Base-by-base conservation (phyloP, 2,797 vertebrate genomes). In the Sparidentex hasta region DNA sequence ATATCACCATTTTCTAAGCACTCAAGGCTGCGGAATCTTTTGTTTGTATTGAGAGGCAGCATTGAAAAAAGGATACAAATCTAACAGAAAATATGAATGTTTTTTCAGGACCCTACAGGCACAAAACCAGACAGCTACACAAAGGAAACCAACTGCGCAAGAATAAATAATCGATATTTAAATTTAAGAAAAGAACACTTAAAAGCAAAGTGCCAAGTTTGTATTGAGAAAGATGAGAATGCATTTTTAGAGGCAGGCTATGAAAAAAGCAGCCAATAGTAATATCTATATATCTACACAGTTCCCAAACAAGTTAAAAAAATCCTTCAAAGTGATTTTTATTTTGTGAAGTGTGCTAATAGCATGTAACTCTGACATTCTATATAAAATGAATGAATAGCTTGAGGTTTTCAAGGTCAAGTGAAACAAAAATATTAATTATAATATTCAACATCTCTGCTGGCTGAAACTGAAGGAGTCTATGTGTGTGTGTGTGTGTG, bases 21-120 rank as follows among this genome's bases (percentile, higher is more conserved):
- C 80, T 82, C 77, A 83, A 87, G 82, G 83, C 80, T 84, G 74
- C 57, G 47, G 64, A 50, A 23, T 65, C 71, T 85, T 81, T 86
- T 82, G 78, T 88, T 81, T 77, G 63, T 48, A n/a, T 73, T 65
- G 66, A 83, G 56, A 65, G 23, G 68, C 23, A 1, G 66, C 21
- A 33, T 16, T 46, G 50, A 56, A 69, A 38, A 79, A 72, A 61
- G 47, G 71, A 85, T 61, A 76, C 27, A 25, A 67, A 82, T 71
- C 75, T 41, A 55, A 46, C 47, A 71, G 58, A 25, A 76, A 70
- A 66, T 38, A 47, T 44, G 3, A 59, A 57, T 20, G 17, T 48
- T 4, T 86, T 74, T 85, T 44, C 43, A 14, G 13, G 12, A 62
- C 27, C 47, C 61, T 33, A 59, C 41, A 71, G 0, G 16, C 66